Evolutionary conservation across 2,888 invertebrate species (phyloP), one percentile per base, ranked within the genome.

Genomic region (Dolomedes plantarius): DNA sequence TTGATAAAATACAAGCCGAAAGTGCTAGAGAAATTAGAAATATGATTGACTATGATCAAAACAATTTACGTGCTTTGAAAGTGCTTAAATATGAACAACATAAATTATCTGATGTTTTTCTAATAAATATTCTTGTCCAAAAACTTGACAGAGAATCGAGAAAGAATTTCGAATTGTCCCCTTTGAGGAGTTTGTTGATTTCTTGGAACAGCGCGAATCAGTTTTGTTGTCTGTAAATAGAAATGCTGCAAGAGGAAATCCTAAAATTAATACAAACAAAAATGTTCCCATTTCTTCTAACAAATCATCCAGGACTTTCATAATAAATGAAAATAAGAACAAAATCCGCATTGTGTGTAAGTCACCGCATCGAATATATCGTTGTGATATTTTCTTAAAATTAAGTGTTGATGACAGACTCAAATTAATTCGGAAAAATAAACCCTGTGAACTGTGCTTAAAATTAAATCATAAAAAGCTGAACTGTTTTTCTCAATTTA

Each of bases 101-200:
- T 64, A 23, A 64, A 27, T 27, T 28, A 28, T 64, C 64, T 9
- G 27, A 28, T 64, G 19, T 32, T 67, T 7, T 67, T 67, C 9
- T 67, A 9, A 67, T 0, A 28, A 67, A 67, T 67, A 67, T 67
- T 67, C 67, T 32, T 0, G n/a, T 67, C 13, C 9, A 29, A 67
- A 67, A 67, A 67, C 28, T 67, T 27, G 32, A 67, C 32, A 67
- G 19, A 3, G 32, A 11, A 67, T 31, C 67, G 3, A 50, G 50
- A 16, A 50, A 67, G 32, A 67, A n/a, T 32, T 6, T 67, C 29
- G 67, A 67, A 11, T 0, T 67, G n/a, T 67, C n/a, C 9, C 11
- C 31, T 31, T 67, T 67, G 67, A 67, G n/a, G n/a, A 67, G 31
- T 67, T 67, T 32, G 28, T 32, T 67, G 28, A 67, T 32, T 32